Evolutionary conservation across 2,888 invertebrate genomes (phyloP).

Genomic region (Pyrgus malvae): DNA sequence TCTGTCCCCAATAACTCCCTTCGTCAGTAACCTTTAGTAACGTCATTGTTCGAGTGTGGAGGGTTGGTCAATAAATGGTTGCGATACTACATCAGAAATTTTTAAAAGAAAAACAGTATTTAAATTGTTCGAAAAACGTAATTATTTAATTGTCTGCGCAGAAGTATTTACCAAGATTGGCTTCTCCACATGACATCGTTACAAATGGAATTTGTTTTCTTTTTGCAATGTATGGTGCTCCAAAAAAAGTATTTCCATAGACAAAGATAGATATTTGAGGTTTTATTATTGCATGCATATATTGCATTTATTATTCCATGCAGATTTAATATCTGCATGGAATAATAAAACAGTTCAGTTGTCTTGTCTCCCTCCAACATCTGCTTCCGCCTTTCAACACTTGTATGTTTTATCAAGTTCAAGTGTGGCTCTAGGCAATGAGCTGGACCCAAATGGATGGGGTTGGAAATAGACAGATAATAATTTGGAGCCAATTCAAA

Average conservation of each 20-base stretch:
- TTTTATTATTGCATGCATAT: too few species aligned
- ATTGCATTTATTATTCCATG: too few species aligned
- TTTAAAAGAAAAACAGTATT: not conserved
- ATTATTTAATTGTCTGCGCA: not conserved
- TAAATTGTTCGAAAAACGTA: not conserved
- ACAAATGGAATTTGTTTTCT: not conserved
- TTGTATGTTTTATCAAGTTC: slow-evolving; percentile 37
- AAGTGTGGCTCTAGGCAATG: slow-evolving; percentile 30
- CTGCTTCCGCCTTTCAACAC: slow-evolving; percentile 39
- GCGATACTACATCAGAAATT: not conserved
- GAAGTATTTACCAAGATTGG: not conserved
- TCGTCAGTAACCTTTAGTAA: too few species aligned
- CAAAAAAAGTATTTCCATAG: not conserved
- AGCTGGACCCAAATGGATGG: slow-evolving; percentile 36
- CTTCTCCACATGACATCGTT: not conserved
- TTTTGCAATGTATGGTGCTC: not conserved
- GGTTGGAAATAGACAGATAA: slow-evolving; percentile 40
- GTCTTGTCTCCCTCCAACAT: slow-evolving; percentile 22
- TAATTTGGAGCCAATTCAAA: slow-evolving; percentile 31
- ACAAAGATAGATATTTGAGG: not conserved
- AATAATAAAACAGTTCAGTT: not conserved
- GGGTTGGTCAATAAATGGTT: not conserved
- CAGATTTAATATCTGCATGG: not conserved
- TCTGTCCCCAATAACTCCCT: too few species aligned
- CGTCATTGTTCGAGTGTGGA: too few species aligned